Conservation (phyloP, 2,888 invertebrate genomes). For the Myathropa florea region DNA sequence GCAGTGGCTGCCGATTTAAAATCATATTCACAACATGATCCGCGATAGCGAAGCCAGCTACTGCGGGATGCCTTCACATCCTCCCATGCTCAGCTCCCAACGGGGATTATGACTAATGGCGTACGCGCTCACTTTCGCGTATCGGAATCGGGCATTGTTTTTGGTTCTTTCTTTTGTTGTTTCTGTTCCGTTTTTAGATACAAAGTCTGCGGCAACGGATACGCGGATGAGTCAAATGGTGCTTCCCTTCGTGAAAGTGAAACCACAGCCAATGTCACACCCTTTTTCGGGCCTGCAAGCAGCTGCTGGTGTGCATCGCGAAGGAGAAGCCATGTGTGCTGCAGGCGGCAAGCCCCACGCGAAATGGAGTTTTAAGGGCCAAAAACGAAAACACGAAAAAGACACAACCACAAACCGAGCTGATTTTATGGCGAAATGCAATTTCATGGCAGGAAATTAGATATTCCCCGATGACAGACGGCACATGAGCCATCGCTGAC, state of each 20-base stretch:
- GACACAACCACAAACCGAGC: neutral
- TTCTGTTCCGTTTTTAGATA: neutral
- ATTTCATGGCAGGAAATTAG: constrained; percentile 11
- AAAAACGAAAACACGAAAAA: neutral
- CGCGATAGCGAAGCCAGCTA: neutral
- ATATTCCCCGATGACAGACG: neutral
- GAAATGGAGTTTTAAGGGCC: constrained; percentile 4
- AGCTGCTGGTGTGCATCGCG: neutral
- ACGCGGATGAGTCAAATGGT: constrained; percentile 5
- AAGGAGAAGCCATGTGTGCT: neutral
- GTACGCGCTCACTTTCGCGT: constrained; percentile 1
- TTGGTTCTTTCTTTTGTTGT: neutral
- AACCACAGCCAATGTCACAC: constrained; percentile 5
- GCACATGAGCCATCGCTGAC: neutral
- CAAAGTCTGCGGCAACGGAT: neutral
- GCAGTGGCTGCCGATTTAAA: neutral
- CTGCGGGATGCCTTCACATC: neutral
- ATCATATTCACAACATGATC: neutral
- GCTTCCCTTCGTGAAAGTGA: constrained; percentile 7
- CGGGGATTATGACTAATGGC: neutral
- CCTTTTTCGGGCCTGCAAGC: constrained; percentile 1
- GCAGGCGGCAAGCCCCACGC: neutral
- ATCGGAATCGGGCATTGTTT: neutral
- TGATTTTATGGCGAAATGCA: neutral
- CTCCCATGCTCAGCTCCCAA: neutral